A percentile compares a stretch with the other conserved stretches of the same genome.
Conservation (phyloP, 2,888 invertebrate genomes). For the Fragum whitleyi region DNA sequence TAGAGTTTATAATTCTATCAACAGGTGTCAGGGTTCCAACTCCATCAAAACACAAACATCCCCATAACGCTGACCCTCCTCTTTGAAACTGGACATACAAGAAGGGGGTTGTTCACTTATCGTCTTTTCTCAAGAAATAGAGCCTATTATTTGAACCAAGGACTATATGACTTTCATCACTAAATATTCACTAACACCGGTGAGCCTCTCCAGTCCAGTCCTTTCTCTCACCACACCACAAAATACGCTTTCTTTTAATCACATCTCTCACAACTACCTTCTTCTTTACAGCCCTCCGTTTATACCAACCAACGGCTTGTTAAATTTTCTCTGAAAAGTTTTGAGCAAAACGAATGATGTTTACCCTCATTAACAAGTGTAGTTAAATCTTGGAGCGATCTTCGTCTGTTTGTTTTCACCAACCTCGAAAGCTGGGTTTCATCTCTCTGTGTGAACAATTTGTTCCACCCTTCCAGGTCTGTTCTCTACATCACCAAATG, state of each 20-base stretch:
- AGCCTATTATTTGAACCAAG: constrained; percentile 20
- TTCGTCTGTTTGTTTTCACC: constrained; percentile 25
- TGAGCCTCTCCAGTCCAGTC: constrained; percentile 34
- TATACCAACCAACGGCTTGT: constrained; percentile 5
- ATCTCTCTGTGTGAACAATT: constrained; percentile 32
- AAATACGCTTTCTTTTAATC: constrained; percentile 9
- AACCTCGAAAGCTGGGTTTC: constrained; percentile 17
- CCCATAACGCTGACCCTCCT: constrained; percentile 14
- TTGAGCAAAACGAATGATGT: constrained; percentile 10
- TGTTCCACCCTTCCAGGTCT: constrained; percentile 26
- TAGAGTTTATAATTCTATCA: constrained; percentile 25
- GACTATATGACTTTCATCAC: constrained; percentile 24
- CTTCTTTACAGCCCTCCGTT: constrained; percentile 35
- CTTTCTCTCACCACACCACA: not conserved
- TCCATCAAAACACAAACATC: constrained; percentile 23
- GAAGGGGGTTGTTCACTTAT: constrained; percentile 17
- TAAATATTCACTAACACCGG: constrained; percentile 25
- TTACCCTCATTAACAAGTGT: constrained; percentile 15
- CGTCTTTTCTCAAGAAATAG: constrained; percentile 30
- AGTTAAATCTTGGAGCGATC: constrained; percentile 13
- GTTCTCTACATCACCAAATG: constrained; percentile 21
- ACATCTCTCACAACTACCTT: constrained; percentile 26
- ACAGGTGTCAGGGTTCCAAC: constrained; percentile 33
- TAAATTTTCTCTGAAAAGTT: constrained; percentile 12
- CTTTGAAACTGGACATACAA: not conserved